phyloP scores from a whole-genome alignment of 2,888 invertebrate genomes.

The Hirtodrosophila trivittata region DNA sequence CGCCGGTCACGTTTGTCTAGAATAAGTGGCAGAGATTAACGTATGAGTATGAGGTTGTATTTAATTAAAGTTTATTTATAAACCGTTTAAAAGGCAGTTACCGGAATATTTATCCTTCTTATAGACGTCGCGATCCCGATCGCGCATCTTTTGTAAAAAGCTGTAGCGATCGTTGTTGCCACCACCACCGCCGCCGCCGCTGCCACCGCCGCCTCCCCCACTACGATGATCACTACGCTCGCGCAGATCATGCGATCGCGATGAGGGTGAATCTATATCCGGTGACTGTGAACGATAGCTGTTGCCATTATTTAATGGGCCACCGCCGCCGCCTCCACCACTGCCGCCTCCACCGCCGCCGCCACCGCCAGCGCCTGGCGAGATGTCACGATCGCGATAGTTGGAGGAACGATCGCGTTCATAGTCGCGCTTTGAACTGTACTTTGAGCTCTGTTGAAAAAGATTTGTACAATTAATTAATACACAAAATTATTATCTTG shows the following conservation, averaged over 20 bases:
- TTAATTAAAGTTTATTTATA: too few relatives aligned
- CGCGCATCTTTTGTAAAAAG: conserved; percentile 84
- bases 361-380: conserved; percentile 79
- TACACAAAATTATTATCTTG: too few relatives aligned
- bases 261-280: conserved; percentile 88
- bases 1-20: conserved; percentile 91
- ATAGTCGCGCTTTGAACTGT: conserved; percentile 90
- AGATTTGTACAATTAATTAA: conserved; percentile 27
- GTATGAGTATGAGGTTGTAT: too few relatives aligned
- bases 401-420: conserved; percentile 84
- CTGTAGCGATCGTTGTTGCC: conserved; percentile 85
- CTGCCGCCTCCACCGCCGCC: conserved; percentile 66
- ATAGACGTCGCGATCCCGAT: conserved; percentile 93
- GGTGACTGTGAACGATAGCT: conserved; percentile 90
- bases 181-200: conserved; percentile 57
- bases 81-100: too few relatives aligned
- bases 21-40: neutral
- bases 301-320: conserved; percentile 86
- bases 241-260: conserved; percentile 83
- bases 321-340: conserved; percentile 67
- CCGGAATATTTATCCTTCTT: conserved; percentile 96
- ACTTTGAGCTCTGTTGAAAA: conserved; percentile 88
- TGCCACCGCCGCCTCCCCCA: conserved; percentile 54
- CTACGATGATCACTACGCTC: conserved; percentile 77
- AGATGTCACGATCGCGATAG: conserved; percentile 84